Conservation (phyloP, 2,113 vertebrate genomes). For the Ciconia maguari region DNA sequence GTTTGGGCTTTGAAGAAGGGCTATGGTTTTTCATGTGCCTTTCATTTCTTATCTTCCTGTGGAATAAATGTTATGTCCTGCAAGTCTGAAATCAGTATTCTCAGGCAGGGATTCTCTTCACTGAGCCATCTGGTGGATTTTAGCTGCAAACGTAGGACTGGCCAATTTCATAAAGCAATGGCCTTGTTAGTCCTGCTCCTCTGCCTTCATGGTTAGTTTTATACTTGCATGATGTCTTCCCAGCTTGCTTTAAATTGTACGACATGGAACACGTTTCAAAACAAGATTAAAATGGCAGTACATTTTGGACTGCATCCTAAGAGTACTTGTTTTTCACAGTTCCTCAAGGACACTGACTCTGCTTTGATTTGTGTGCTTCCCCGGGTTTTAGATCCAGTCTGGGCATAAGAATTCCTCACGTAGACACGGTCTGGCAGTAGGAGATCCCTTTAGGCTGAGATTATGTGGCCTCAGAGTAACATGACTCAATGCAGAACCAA, state of each 20-base stretch:
- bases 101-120: background rate
- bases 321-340: background rate
- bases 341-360: background rate
- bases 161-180: background rate
- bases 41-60: background rate
- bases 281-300: background rate
- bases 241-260: background rate
- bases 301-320: background rate
- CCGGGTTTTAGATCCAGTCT: background rate
- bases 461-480: background rate
- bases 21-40: accelerated
- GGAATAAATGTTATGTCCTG: background rate
- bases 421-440: background rate
- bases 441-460: background rate
- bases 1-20: background rate
- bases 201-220: background rate
- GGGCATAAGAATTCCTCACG: background rate
- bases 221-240: background rate
- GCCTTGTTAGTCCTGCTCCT: background rate
- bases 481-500: background rate
- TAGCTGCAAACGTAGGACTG: background rate
- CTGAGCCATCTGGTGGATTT: conserved; percentile 4
- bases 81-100: background rate
- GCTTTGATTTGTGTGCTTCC: background rate
- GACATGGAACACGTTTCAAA: background rate